These are phyloP conservation scores for Yponomeuta sedellus DNA, from an alignment of 2,888 invertebrate species.

Conservation along the genomic window DNA sequence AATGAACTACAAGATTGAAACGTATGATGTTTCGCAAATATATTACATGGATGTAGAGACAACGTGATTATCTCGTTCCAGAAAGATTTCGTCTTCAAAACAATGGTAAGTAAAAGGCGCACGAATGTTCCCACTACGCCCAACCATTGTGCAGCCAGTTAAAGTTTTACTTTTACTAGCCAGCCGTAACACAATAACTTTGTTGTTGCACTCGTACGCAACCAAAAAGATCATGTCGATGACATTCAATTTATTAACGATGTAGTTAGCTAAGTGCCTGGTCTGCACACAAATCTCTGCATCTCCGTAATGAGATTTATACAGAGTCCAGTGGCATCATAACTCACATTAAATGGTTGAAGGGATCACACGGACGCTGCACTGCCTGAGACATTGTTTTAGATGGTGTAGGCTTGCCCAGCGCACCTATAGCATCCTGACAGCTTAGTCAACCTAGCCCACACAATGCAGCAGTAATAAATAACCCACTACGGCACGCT, in stretches of 20 bases:
- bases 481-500: background rate
- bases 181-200: slow-evolving; percentile 35
- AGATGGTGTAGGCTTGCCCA: no score
- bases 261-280: background rate
- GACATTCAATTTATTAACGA: slow-evolving; percentile 9
- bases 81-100: slow-evolving; percentile 24
- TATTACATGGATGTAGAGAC: background rate
- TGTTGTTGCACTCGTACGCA: slow-evolving; percentile 38
- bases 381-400: no score
- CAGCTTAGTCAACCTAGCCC: no score
- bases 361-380: no score
- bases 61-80: slow-evolving; percentile 11
- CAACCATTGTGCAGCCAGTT: slow-evolving; percentile 42
- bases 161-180: slow-evolving; percentile 51
- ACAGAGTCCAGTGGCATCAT: no score
- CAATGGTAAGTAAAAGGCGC: slow-evolving; percentile 58
- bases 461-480: background rate
- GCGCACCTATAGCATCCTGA: no score
- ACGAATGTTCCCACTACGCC: slow-evolving; percentile 49
- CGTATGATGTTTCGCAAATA: slow-evolving; percentile 1
- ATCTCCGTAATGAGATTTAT: no score
- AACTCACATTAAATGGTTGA: no score
- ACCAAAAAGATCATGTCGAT: slow-evolving; percentile 26
- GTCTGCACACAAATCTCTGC: no score
- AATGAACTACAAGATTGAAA: background rate